Conservation (phyloP, 92 coral and sea anemone species). For the Phymanthus crucifer region DNA sequence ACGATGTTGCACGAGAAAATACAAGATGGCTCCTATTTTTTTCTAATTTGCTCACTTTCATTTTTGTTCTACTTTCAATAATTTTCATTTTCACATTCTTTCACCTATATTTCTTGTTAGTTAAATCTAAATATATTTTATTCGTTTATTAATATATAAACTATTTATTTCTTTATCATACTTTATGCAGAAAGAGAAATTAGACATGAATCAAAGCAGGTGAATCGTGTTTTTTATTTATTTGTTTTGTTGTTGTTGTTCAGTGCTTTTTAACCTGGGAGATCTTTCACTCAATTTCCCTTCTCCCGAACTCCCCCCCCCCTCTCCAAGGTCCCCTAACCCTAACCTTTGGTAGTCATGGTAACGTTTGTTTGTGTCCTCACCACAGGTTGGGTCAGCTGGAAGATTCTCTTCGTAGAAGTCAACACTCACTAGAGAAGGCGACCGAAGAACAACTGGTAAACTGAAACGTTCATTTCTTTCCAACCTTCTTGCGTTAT, state of each 20-base stretch:
- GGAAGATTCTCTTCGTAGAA: constrained; percentile 78
- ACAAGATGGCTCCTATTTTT: too few relatives aligned
- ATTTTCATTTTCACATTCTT: neutral
- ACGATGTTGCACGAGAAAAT: too few relatives aligned
- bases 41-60: too few relatives aligned
- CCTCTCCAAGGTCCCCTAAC: too few relatives aligned
- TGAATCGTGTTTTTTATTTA: constrained; percentile 3
- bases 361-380: neutral
- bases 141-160: neutral
- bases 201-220: constrained; percentile 71
- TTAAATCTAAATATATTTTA: too few relatives aligned
- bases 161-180: neutral
- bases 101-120: neutral
- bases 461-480: neutral
- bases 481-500: neutral
- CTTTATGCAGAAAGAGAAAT: constrained; percentile 66
- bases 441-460: constrained; percentile 93
- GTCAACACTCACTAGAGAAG: constrained; percentile 84
- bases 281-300: too few relatives aligned
- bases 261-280: too few relatives aligned
- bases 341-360: too few relatives aligned
- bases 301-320: neutral
- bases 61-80: too few relatives aligned
- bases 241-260: neutral
- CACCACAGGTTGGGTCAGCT: constrained; percentile 66